phyloP scores from a whole-genome alignment of 2,888 invertebrate genomes.

The Gortyna flavago region DNA sequence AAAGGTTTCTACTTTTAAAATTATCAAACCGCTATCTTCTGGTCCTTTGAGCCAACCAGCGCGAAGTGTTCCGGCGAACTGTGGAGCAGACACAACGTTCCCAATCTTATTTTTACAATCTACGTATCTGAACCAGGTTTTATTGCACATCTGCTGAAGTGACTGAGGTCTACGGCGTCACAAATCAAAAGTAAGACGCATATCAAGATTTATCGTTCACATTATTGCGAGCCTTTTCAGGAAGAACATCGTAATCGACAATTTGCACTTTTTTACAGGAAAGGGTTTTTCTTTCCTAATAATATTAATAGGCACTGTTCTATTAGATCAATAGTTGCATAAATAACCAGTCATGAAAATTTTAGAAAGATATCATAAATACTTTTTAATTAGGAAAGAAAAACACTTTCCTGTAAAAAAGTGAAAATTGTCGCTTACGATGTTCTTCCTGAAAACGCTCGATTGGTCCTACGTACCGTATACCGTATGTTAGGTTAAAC shows the following conservation, averaged over 20 bases:
- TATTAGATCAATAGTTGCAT: no score
- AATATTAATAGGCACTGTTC: no score
- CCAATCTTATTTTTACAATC: conserved; percentile 85
- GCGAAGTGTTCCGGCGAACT: conserved; percentile 74
- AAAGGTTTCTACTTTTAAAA: not conserved
- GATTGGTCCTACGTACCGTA: not conserved
- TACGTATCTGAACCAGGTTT: conserved; percentile 79
- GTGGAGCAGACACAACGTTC: conserved; percentile 73
- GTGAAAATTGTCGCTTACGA: no score
- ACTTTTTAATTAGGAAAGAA: no score
- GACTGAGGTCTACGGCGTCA: conserved; percentile 38
- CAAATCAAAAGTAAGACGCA: conserved; percentile 25
- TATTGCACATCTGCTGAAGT: conserved; percentile 59
- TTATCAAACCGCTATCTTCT: conserved; percentile 35
- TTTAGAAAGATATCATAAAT: no score
- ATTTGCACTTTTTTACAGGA: no score
- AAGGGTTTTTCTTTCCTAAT: no score
- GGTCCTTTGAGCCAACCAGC: conserved; percentile 53
- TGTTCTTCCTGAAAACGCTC: no score
- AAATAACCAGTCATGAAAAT: no score
- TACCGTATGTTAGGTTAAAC: not conserved
- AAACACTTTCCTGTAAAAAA: no score
- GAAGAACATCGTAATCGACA: no score
- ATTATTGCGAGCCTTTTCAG: no score
- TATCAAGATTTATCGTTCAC: conserved; percentile 1